These are phyloP conservation scores for Ophion obscuratus DNA, from an alignment of 2,888 invertebrate species.

Conservation along the genomic window DNA sequence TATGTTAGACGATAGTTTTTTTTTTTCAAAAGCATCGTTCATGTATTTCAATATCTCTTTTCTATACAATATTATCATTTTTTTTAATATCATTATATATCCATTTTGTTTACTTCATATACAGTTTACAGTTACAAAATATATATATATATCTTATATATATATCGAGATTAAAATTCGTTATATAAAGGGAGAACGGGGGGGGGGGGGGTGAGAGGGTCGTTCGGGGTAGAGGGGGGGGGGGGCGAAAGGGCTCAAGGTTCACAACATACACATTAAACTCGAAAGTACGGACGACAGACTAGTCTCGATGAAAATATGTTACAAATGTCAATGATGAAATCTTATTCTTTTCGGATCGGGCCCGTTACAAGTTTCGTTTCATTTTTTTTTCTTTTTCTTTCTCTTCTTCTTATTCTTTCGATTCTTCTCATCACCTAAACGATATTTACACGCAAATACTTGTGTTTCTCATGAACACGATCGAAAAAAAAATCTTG, in stretches of 20 bases:
- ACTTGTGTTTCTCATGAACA: slow-evolving; percentile 21
- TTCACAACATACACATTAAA: slow-evolving; percentile 70
- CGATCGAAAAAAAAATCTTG: slow-evolving; percentile 28
- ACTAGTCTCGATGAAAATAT: slow-evolving; percentile 77
- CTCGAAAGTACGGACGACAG: slow-evolving; percentile 73
- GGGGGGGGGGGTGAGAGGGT: slow-evolving; percentile 48
- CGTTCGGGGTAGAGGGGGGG: slow-evolving; percentile 10
- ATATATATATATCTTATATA: slow-evolving; percentile 78
- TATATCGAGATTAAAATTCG: slow-evolving; percentile 67
- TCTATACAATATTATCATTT: slow-evolving; percentile 83
- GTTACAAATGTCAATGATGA: slow-evolving; percentile 76
- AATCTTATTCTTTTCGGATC: slow-evolving; percentile 67
- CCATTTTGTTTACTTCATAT: slow-evolving; percentile 80
- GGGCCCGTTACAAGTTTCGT: slow-evolving; percentile 68
- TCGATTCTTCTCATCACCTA: slow-evolving; percentile 29
- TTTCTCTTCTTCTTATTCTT: slow-evolving; percentile 27
- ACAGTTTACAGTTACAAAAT: slow-evolving; percentile 83
- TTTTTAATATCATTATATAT: slow-evolving; percentile 82
- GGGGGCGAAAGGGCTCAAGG: slow-evolving; percentile 51
- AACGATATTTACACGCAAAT: slow-evolving; percentile 69
- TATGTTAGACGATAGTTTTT: slow-evolving; percentile 83
- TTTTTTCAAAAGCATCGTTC: slow-evolving; percentile 84
- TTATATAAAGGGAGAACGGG: slow-evolving; percentile 68
- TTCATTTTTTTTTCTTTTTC: slow-evolving; percentile 32
- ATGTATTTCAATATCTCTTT: slow-evolving; percentile 84